Base-by-base conservation (phyloP, 2,797 vertebrate species). In the Acanthornis magna region DNA sequence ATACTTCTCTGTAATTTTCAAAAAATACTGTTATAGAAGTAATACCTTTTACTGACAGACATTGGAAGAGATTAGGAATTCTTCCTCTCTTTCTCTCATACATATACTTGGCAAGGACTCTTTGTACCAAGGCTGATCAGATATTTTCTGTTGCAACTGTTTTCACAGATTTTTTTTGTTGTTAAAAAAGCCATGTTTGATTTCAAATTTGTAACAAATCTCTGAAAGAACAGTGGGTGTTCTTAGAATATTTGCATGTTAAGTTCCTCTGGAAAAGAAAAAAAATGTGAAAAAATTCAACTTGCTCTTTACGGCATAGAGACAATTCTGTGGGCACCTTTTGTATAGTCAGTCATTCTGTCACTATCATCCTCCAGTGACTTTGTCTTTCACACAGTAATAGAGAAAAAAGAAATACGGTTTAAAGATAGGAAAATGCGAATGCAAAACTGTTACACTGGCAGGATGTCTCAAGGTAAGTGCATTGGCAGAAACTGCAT, bases 321-420 rank as follows among this genome's bases (percentile, higher is more conserved):
- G 34, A 80, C 29, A 78, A 22, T 71, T 93, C 45, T 95, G 42
- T 65, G 65, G 75, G 21, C 36, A 72, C 6, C 76, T 70, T 95
- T 89, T 91, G 51, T 96, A 27, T 26, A 96, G 93, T 94, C 85
- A 89, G 26, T 96, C 85, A 91, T 82, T 85, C 86, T 96, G 91
- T 92, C 89, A 84, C 62, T 67, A 66, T 78, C 82, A 88, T 81
- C 45, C 88, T 93, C 53, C 75, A 71, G 77, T 74, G 88, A 95
- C 84, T 96, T 92, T 94, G 88, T 91, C 92, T 96, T 96, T 93
- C 16, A 54, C 27, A 42, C n/a, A 53, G 70, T n/a, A 89, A 89
- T 15, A 84, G 40, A 74, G 58, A 58, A 89, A 88, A 92, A 94
- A 79, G 76, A 92, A 96, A 86, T 88, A 78, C 0, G 0, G n/a